These are phyloP conservation scores for Zaprionus capensis DNA, from an alignment of 1,140 invertebrate genomes.

Conservation along the genomic window DNA sequence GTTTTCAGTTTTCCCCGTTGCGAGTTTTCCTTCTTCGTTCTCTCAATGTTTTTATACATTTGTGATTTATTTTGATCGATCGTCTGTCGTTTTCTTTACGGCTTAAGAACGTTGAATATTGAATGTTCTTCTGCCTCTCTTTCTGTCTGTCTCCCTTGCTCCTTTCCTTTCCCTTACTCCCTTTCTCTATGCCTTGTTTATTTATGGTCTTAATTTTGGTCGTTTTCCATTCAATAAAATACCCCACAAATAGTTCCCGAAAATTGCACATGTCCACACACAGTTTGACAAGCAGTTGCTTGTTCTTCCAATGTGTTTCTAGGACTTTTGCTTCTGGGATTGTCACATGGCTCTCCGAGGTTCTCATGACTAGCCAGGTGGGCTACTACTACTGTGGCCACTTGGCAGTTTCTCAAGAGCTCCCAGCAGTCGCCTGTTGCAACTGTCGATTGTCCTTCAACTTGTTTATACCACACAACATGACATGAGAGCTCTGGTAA, in stretches of 20 bases:
- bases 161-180: neutral
- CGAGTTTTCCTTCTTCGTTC: constrained; percentile 26
- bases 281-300: constrained; percentile 32
- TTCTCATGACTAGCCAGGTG: constrained; percentile 48
- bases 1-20: constrained; percentile 17
- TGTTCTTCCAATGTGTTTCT: constrained; percentile 19
- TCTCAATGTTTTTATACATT: constrained; percentile 58
- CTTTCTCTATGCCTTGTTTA: constrained; percentile 55
- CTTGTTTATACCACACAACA: neutral
- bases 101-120: constrained; percentile 50
- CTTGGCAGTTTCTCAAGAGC: constrained; percentile 22
- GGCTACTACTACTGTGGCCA: constrained; percentile 45
- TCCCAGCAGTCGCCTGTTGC: constrained; percentile 2
- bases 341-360: neutral
- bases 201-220: constrained; percentile 75
- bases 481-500: neutral
- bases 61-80: constrained; percentile 80
- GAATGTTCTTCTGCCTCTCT: constrained; percentile 7
- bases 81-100: constrained; percentile 54
- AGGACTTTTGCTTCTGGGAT: neutral
- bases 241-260: constrained; percentile 76
- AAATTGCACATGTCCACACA: constrained; percentile 79
- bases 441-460: constrained; percentile 17
- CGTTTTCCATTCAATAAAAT: constrained; percentile 62
- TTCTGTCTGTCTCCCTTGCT: constrained; percentile 1